Base-by-base conservation (phyloP, 2,888 invertebrate species). In the Drosophila pegasa region DNA sequence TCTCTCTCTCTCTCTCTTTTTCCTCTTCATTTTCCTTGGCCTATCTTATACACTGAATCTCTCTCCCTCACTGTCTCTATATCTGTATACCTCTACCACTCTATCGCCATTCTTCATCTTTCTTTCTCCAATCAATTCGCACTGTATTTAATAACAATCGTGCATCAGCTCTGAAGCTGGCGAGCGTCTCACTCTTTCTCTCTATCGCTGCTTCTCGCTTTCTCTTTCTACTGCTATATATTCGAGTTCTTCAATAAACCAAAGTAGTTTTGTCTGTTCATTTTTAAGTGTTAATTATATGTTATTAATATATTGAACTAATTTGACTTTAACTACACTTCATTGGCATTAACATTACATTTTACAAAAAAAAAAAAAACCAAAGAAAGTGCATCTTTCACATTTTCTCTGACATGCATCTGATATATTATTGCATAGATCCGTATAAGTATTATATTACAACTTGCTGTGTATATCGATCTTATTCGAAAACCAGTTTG, bases 401-500 rank as follows among this genome's bases (percentile, higher is more conserved):
- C 47, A 52, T 45, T 68, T 67, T 68, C 68, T 56, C 47, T 58
- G 18, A 12, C 27, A 63, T n/a, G 48, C 66, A 65, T 54, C 65
- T 57, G 68, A 41, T 57, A 66, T 50, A 66, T 50, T 57, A 33
- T 35, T 48, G 67, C 69, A 67, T 56, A 56, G 57, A 67, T 66
- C 47, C 67, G 67, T 67, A 43, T 67, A 57, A 29, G 70, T 80
- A 73, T 82, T 70, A 65, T 67, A 56, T 79, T 82, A 76, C 76
- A 74, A 72, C 57, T 71, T 55, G 64, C 58, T 61, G 41, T 52
- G 59, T 35, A 66, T 55, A 60, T 60, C 31, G 60, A 60, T 60
- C 54, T 68, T 62, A 73, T 64, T 57, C 52, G 45, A 37, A 51
- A 80, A 80, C 79, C 84, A 66, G 79, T 63, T 80, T 83, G 77